Conservation (phyloP, 2,888 invertebrate species). For the Plutella xylostella region DNA sequence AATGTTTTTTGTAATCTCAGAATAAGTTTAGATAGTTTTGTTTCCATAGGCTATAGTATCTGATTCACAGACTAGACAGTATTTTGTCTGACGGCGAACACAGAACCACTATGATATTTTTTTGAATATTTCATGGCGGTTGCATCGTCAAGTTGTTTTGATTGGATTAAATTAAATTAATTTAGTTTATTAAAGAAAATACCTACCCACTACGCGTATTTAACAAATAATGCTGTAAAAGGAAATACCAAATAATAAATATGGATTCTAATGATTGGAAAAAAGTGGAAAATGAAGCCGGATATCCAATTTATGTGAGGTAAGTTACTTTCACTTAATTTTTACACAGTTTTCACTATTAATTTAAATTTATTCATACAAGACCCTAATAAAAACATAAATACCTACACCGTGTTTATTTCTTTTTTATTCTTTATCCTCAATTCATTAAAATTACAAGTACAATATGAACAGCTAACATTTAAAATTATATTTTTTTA, state of each 20-base stretch:
- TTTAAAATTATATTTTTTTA: slow-evolving; percentile 29
- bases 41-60: too few relatives aligned
- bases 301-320: slow-evolving; percentile 71
- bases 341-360: not conserved
- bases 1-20: too few relatives aligned
- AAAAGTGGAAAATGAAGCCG: slow-evolving; percentile 71
- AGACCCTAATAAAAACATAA: not conserved
- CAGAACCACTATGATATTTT: too few relatives aligned
- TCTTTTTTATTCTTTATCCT: not conserved
- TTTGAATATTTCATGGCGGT: too few relatives aligned
- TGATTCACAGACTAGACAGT: too few relatives aligned
- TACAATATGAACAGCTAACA: too few relatives aligned
- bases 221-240: not conserved
- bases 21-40: too few relatives aligned
- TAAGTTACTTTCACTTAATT: slow-evolving; percentile 40
- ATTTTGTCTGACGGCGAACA: too few relatives aligned
- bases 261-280: slow-evolving; percentile 57
- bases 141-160: too few relatives aligned
- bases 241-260: slow-evolving; percentile 7
- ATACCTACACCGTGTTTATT: not conserved
- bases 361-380: not conserved
- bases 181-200: too few relatives aligned
- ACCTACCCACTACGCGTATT: too few relatives aligned
- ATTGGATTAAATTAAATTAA: too few relatives aligned
- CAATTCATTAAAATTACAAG: not conserved